Conservation (phyloP, 2,888 invertebrate species). For the Podabrus alpinus region DNA sequence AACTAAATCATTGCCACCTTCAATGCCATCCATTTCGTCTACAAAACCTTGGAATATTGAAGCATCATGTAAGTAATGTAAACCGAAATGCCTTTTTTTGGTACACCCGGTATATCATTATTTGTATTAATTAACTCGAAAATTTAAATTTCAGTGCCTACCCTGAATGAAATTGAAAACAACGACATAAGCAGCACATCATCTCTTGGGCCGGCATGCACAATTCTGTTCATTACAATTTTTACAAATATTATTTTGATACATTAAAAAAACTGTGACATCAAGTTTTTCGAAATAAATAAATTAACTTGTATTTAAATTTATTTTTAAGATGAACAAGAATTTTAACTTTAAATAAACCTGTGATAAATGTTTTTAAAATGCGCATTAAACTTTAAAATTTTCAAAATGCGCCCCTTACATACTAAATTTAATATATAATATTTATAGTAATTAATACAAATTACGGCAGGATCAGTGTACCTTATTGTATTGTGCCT, state of each 20-base stretch:
- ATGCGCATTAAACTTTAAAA: background rate
- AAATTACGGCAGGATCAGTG: background rate
- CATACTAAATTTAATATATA: background rate
- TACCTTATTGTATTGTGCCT: background rate
- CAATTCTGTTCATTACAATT: background rate
- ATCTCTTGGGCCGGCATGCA: background rate
- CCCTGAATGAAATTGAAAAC: background rate
- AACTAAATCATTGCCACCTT: conserved; percentile 21
- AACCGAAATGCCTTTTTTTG: background rate
- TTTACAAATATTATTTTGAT: background rate
- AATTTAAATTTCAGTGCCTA: background rate
- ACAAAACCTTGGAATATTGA: conserved; percentile 43
- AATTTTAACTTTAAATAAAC: background rate
- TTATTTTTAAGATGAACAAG: background rate
- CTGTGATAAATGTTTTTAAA: background rate
- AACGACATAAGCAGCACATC: background rate
- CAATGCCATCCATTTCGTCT: conserved; percentile 33
- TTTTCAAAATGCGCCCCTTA: background rate
- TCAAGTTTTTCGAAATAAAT: background rate
- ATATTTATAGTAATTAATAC: background rate
- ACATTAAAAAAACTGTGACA: background rate
- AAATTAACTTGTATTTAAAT: background rate
- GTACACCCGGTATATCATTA: background rate
- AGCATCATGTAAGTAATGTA: conserved; percentile 29
- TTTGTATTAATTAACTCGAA: conserved; percentile 1